A percentile compares a stretch with the other conserved stretches of the same genome.
Conservation (phyloP, 1,140 invertebrate genomes). For the Aphelenchoides fujianensis region DNA sequence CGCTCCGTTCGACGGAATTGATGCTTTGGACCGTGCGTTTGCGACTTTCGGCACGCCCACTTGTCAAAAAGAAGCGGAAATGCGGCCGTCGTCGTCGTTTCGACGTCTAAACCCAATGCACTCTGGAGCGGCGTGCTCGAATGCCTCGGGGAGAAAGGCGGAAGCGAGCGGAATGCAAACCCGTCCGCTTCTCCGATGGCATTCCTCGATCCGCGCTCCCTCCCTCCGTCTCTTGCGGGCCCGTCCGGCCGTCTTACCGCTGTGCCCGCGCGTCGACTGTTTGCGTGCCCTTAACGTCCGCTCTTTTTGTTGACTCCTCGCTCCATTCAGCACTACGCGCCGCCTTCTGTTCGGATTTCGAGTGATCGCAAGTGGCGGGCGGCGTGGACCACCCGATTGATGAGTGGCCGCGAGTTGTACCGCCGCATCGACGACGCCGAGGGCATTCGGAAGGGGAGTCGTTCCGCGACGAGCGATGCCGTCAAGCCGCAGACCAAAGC, state of each 20-base stretch:
- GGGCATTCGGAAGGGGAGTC: neutral
- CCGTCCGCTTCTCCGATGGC: neutral
- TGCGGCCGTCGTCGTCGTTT: neutral
- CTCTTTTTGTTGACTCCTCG: too few relatives aligned
- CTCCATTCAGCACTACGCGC: neutral
- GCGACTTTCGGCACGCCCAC: too few relatives aligned
- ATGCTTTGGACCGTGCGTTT: too few relatives aligned
- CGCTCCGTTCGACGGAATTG: too few relatives aligned
- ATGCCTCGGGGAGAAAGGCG: constrained; percentile 4
- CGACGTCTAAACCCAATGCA: constrained; percentile 4
- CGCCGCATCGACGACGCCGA: neutral
- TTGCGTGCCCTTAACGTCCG: too few relatives aligned
- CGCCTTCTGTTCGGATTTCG: neutral
- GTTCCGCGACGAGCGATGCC: neutral
- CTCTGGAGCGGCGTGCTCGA: neutral
- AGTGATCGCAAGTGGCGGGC: neutral
- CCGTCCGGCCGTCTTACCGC: neutral
- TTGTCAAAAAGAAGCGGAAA: neutral
- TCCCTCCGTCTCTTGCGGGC: neutral
- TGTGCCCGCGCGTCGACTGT: neutral
- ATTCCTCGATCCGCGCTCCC: neutral
- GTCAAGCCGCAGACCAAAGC: neutral
- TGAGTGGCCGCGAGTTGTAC: neutral
- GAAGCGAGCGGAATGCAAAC: constrained; percentile 2
- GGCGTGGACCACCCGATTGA: neutral